phyloP scores from a whole-genome alignment of 2,113 vertebrate species.

The Clarias gariepinus region DNA sequence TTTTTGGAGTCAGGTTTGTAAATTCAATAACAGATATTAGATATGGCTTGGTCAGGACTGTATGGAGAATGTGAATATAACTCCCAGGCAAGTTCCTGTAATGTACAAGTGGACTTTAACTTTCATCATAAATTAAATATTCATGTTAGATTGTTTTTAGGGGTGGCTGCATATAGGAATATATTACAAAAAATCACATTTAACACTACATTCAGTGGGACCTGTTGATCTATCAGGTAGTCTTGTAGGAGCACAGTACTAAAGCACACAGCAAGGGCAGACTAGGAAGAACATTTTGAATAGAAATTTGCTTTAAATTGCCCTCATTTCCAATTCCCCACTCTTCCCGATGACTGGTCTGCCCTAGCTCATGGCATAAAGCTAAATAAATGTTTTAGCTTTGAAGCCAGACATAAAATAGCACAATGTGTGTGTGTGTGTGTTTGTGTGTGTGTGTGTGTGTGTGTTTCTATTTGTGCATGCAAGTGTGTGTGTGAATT shows the following conservation, averaged over 20 bases:
- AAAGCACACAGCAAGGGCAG: neutral
- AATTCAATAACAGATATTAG: no score
- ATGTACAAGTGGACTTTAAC: no score
- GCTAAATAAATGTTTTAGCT: neutral
- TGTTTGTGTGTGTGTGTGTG: neutral
- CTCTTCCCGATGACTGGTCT: neutral
- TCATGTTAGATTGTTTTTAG: neutral
- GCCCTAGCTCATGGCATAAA: neutral
- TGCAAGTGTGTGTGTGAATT: neutral
- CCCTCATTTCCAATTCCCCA: neutral
- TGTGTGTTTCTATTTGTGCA: no score
- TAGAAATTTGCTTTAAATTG: no score
- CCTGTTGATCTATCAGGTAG: neutral
- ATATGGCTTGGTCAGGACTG: no score
- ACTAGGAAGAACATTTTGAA: neutral
- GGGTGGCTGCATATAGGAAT: no score
- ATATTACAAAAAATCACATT: neutral
- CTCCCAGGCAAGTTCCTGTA: no score
- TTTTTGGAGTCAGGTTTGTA: no score
- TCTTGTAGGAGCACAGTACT: neutral
- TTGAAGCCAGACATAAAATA: neutral
- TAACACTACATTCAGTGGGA: neutral
- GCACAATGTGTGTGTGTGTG: neutral
- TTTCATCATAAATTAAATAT: no score
- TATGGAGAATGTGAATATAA: no score